phyloP scores from a whole-genome alignment of 2,113 vertebrate genomes.

The Indicator indicator region DNA sequence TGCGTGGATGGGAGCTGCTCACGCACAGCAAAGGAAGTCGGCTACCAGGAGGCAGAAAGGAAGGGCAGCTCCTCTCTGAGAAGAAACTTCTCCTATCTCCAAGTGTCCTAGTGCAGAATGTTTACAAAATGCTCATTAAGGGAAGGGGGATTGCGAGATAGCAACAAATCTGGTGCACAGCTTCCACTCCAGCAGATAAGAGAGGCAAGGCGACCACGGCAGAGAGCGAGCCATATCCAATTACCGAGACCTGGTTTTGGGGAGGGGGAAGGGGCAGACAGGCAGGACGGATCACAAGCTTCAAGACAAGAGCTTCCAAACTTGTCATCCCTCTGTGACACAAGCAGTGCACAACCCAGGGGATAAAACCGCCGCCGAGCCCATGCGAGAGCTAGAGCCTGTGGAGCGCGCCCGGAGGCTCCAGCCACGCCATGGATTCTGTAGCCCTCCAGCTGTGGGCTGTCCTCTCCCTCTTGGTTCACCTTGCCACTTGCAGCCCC shows the following conservation, averaged over 20 bases:
- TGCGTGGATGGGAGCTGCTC: not conserved
- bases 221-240: slow-evolving; percentile 79
- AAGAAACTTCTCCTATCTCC: slow-evolving; percentile 84
- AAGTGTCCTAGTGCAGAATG: slow-evolving; percentile 86
- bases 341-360: slow-evolving; percentile 63
- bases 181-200: slow-evolving; percentile 92
- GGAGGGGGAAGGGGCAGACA: slow-evolving; percentile 76
- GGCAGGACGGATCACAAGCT: slow-evolving; percentile 69
- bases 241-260: slow-evolving; percentile 78
- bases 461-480: slow-evolving; percentile 65
- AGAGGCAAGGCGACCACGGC: slow-evolving; percentile 81
- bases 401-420: slow-evolving; percentile 38
- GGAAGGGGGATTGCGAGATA: slow-evolving; percentile 90
- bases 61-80: slow-evolving; percentile 62
- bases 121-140: slow-evolving; percentile 99
- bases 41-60: slow-evolving; percentile 43
- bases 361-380: slow-evolving; percentile 77
- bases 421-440: slow-evolving; percentile 71
- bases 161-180: slow-evolving; percentile 89
- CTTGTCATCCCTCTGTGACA: slow-evolving; percentile 83
- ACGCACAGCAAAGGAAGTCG: slow-evolving; percentile 38
- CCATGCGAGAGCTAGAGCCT: slow-evolving; percentile 63
- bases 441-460: slow-evolving; percentile 53
- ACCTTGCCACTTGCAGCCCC: slow-evolving; percentile 79
- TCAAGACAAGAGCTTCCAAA: slow-evolving; percentile 81